Evolutionary conservation across 2,888 invertebrate species (phyloP).

Genomic region (Girardia tigrina): DNA sequence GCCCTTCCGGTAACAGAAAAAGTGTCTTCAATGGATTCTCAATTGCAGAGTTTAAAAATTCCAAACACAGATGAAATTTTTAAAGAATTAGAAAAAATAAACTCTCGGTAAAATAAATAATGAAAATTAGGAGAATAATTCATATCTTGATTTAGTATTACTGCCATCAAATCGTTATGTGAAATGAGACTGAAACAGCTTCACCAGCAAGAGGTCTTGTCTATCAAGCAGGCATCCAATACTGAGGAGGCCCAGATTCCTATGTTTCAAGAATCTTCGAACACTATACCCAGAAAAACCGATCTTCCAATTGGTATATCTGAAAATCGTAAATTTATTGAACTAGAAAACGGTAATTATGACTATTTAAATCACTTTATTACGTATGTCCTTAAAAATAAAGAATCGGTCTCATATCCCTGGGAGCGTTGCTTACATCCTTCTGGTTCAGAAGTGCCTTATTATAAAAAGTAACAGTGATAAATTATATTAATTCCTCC

Average conservation of each 20-base stretch:
- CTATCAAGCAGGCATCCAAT: neutral
- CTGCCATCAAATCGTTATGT: neutral
- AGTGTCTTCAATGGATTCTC: neutral
- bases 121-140: too few species aligned
- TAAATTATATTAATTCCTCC: neutral
- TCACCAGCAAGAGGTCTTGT: neutral
- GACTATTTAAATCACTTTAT: neutral
- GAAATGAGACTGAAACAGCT: constrained; percentile 16
- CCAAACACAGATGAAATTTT: neutral
- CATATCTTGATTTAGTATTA: too few species aligned
- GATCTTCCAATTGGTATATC: neutral
- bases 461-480: constrained; percentile 80
- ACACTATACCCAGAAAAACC: neutral
- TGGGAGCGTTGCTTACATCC: constrained; percentile 78
- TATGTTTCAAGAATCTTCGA: neutral
- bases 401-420: constrained; percentile 68
- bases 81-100: constrained; percentile 4
- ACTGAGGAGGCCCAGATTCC: constrained; percentile 3
- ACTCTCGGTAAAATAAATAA: too few species aligned
- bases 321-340: constrained; percentile 2
- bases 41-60: constrained; percentile 6
- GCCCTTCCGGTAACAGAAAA: neutral
- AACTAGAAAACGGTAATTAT: constrained; percentile 12
- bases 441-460: constrained; percentile 91
- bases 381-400: neutral